Conservation (phyloP, 1,140 invertebrate species). For the Delia radicum region DNA sequence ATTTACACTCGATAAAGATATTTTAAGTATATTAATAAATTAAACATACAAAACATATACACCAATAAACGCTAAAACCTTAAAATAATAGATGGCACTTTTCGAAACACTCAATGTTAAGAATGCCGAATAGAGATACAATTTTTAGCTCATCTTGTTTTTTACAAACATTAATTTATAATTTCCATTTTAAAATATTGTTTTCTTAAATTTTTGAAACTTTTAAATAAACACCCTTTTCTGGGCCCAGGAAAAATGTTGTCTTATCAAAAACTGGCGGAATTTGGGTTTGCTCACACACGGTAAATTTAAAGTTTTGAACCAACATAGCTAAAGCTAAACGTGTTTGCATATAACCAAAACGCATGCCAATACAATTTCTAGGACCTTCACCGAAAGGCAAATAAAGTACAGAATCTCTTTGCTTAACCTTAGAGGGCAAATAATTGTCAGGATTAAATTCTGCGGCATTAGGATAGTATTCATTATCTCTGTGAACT, state of each 20-base stretch:
- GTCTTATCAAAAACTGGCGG: slow-evolving; percentile 35
- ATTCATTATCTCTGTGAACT: slow-evolving; percentile 54
- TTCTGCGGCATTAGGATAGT: slow-evolving; percentile 63
- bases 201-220: slow-evolving; percentile 36
- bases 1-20: too few species aligned
- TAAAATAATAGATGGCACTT: too few species aligned
- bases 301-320: slow-evolving; percentile 44
- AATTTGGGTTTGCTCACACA: slow-evolving; percentile 45
- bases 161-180: too few species aligned
- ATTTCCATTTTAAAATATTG: too few species aligned
- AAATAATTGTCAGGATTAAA: slow-evolving; percentile 70
- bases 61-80: too few species aligned
- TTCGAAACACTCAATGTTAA: too few species aligned
- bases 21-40: too few species aligned
- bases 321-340: slow-evolving; percentile 58
- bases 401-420: slow-evolving; percentile 58
- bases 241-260: slow-evolving; percentile 35
- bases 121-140: too few species aligned
- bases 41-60: too few species aligned
- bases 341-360: slow-evolving; percentile 66
- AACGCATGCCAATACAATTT: slow-evolving; percentile 61
- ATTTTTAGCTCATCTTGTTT: too few species aligned
- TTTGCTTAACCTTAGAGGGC: slow-evolving; percentile 58
- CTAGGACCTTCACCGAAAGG: slow-evolving; percentile 62
- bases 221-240: slow-evolving; percentile 38